A percentile compares a stretch with the other conserved stretches of the same genome.
phyloP scores from a whole-genome alignment of 1,140 invertebrate species.

The Pseudomyrmex cubaensis region DNA sequence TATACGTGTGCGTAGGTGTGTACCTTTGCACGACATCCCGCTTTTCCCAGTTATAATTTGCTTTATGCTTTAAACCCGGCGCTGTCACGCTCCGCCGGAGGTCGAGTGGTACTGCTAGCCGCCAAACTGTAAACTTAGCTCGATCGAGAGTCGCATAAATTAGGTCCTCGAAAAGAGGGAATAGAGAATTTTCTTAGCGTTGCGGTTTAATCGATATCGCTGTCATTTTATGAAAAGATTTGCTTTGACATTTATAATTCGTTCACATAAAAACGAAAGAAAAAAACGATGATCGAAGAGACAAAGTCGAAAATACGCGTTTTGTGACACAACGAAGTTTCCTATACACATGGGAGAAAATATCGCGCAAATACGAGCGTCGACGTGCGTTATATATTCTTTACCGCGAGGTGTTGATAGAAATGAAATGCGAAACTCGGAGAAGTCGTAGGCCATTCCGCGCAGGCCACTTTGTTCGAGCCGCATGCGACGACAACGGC shows the following conservation, averaged over 20 bases:
- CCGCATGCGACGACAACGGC: background rate
- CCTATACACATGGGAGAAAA: background rate
- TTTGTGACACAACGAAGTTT: background rate
- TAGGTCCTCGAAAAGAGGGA: conserved; percentile 71
- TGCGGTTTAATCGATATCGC: conserved; percentile 78
- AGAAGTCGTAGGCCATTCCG: background rate
- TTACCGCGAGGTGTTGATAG: conserved; percentile 40
- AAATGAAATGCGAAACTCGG: conserved; percentile 10
- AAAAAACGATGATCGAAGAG: background rate
- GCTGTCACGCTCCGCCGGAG: conserved; percentile 79
- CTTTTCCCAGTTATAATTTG: conserved; percentile 73
- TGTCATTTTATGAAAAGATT: background rate
- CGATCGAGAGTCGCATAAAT: conserved; percentile 78
- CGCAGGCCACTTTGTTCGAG: conserved; percentile 20
- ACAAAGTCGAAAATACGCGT: background rate
- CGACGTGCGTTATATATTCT: background rate
- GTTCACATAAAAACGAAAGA: background rate
- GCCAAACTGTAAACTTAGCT: conserved; percentile 78
- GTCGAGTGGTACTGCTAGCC: conserved; percentile 83
- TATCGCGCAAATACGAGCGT: background rate
- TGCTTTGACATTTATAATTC: background rate
- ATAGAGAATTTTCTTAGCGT: conserved; percentile 61
- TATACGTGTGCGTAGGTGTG: conserved; percentile 33
- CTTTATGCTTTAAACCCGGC: conserved; percentile 71
- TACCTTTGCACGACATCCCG: conserved; percentile 69